Evolutionary conservation across 2,888 invertebrate species (phyloP), one percentile per base, ranked within the genome.

Genomic region (Elegia similella): DNA sequence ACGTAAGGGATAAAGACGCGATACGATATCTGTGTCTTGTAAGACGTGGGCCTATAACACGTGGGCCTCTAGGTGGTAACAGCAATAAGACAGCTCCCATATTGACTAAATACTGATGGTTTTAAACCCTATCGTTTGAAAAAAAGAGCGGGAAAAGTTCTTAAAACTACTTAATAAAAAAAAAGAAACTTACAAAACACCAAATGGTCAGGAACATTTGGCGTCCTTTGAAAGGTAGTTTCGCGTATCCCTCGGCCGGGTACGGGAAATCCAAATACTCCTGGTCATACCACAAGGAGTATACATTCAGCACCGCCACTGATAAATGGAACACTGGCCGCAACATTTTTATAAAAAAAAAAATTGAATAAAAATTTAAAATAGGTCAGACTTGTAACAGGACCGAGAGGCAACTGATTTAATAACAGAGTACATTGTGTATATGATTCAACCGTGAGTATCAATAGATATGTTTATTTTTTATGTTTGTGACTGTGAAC

Each of bases 121-220:
- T 23, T 23, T 3, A 2, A 3, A 23, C 5, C 23, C 23, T 23
- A 23, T 23, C 23, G 23, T 5, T 23, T 23, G 23, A 3, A 3
- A 3, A 23, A 23, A 23, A 23, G 23, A 5, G 23, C 23, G 23
- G 23, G 5, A 23, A 23, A 23, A 23, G 5, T 3, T 23, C 23
- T 23, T 23, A 23, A 23, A 5, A 2, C 23, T 23, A 34, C n/a
- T 30, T 30, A 29, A 32, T 13, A 15, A 32, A 10, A 6, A 10
- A 42, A 34, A 30, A 50, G 15, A 50, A 10, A 29, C 60, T 60
- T 55, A 60, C 60, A 23, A 57, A 60, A 17, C 57, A 55, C 60
- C 60, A 60, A 3, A 60, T 60, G 2, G 60, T 60, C n/a, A 60
- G 30, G 30, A 60, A 60, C 32, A 57, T 13, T 5, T 29, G 29